Conservation (phyloP, 2,888 invertebrate genomes). For the Polyommatus iphigenia region DNA sequence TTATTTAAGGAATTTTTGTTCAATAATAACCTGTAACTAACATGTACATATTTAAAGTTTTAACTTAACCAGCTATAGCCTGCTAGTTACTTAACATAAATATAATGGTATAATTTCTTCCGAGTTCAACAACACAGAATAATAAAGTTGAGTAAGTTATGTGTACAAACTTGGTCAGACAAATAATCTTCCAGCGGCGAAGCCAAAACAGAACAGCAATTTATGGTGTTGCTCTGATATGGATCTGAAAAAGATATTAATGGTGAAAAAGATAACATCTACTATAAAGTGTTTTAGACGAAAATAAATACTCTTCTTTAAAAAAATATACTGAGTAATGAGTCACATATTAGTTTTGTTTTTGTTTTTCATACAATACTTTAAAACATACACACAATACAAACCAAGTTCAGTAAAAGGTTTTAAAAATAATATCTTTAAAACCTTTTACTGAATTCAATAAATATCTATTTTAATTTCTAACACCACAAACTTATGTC, state of each 20-base stretch:
- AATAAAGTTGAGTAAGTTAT: conserved; percentile 14
- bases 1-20: too few species aligned
- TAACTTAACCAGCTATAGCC: neutral
- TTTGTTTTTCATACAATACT: too few species aligned
- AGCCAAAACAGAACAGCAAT: conserved; percentile 16
- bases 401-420: too few species aligned
- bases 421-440: too few species aligned
- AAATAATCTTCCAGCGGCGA: conserved; percentile 22
- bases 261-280: neutral
- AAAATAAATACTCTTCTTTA: neutral
- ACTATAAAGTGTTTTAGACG: neutral
- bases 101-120: neutral
- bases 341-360: too few species aligned
- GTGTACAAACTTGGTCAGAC: conserved; percentile 26
- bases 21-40: too few species aligned
- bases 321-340: neutral
- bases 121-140: conserved; percentile 18
- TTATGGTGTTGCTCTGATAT: conserved; percentile 14
- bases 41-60: neutral
- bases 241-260: neutral
- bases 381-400: too few species aligned
- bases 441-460: too few species aligned
- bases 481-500: neutral
- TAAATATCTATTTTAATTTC: neutral
- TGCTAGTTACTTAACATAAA: neutral